Evolutionary conservation across 2,888 invertebrate genomes (phyloP).

Genomic region (Calliphora vomitoria): DNA sequence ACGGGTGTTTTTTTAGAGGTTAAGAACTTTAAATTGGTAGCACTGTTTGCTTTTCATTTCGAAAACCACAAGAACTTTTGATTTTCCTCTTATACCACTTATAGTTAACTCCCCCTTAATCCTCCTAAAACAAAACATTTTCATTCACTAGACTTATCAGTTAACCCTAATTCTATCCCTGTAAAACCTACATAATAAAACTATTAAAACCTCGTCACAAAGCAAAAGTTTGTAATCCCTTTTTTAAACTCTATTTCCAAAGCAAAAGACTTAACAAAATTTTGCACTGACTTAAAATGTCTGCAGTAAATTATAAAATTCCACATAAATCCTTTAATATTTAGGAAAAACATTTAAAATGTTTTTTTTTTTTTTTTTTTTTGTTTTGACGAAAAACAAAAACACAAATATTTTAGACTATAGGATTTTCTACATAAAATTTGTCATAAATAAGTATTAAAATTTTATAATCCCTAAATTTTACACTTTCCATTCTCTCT

Average conservation of each 20-base stretch:
- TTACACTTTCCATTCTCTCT: background rate
- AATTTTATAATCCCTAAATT: background rate
- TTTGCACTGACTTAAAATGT: background rate
- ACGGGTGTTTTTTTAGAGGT: too few species aligned
- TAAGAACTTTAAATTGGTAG: too few species aligned
- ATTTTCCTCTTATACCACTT: too few species aligned
- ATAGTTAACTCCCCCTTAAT: too few species aligned
- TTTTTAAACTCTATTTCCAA: background rate
- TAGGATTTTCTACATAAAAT: background rate
- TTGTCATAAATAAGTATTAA: conserved; percentile 1
- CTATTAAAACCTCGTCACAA: background rate
- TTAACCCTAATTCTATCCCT: too few species aligned
- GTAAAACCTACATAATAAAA: background rate
- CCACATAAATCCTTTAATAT: background rate
- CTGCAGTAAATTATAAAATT: background rate
- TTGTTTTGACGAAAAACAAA: background rate
- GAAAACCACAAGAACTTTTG: too few species aligned
- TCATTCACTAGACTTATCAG: too few species aligned
- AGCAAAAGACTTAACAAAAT: background rate
- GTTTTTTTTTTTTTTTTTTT: too few species aligned
- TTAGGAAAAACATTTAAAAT: background rate
- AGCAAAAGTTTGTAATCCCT: background rate
- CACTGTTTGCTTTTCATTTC: too few species aligned
- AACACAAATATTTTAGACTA: background rate
- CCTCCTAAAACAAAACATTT: too few species aligned